Evolutionary conservation across 2,888 invertebrate species (phyloP).

Genomic region (Pammene fasciana): DNA sequence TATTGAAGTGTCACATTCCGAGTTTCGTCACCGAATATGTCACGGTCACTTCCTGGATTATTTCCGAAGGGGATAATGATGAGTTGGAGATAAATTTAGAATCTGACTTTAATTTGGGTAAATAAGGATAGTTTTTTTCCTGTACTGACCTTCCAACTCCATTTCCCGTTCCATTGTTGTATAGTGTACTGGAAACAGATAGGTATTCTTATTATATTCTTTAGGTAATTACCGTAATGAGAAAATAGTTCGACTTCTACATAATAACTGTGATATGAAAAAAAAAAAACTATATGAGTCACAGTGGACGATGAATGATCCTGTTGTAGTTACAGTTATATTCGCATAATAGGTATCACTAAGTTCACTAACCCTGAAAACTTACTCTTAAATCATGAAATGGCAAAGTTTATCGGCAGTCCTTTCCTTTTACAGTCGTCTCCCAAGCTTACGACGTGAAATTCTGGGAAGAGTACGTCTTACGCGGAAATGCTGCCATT

Average conservation of each 20-base stretch:
- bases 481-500: slow-evolving; percentile 94
- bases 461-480: slow-evolving; percentile 96
- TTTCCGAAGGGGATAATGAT: slow-evolving; percentile 85
- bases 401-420: slow-evolving; percentile 23
- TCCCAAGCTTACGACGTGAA: slow-evolving; percentile 94
- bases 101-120: slow-evolving; percentile 74
- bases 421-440: slow-evolving; percentile 87
- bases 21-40: slow-evolving; percentile 97
- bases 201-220: too few species aligned
- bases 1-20: slow-evolving; percentile 96
- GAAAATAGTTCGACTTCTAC: too few species aligned
- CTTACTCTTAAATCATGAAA: slow-evolving; percentile 10
- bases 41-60: slow-evolving; percentile 92
- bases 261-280: slow-evolving; percentile 2
- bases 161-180: slow-evolving; percentile 12
- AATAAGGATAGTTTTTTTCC: slow-evolving; percentile 40
- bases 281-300: slow-evolving; percentile 21
- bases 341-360: slow-evolving; percentile 1
- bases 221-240: too few species aligned
- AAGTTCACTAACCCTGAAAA: not conserved
- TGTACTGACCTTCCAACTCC: slow-evolving; percentile 38
- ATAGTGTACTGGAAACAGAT: too few species aligned
- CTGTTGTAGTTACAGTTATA: slow-evolving; percentile 7
- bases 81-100: slow-evolving; percentile 79
- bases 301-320: slow-evolving; percentile 22